A percentile compares a stretch with the other conserved stretches of the same genome.
These are phyloP conservation scores for Pygoscelis adeliae DNA, from an alignment of 2,113 vertebrate species.

Conservation along the genomic window DNA sequence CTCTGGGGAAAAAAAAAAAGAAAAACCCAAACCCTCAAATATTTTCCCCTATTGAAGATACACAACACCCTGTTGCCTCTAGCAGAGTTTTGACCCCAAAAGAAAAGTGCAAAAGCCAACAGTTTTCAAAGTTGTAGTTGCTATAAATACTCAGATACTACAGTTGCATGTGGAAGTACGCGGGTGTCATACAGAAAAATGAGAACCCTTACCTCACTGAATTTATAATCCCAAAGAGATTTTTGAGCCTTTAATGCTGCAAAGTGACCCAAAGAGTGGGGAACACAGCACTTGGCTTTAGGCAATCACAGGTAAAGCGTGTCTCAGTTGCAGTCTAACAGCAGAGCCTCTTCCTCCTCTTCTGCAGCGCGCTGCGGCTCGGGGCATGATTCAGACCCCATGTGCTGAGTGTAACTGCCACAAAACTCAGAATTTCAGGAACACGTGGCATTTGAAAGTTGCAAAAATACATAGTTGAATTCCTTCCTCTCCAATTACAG, in stretches of 20 bases:
- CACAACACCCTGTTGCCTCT: not conserved
- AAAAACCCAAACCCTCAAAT: not conserved
- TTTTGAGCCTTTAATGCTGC: not conserved
- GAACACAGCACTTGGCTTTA: fast-evolving
- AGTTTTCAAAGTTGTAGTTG: not conserved
- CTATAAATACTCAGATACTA: not conserved
- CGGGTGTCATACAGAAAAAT: not conserved
- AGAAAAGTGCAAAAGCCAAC: not conserved
- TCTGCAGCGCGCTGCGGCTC: not conserved
- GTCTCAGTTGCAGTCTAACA: too few species aligned
- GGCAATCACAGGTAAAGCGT: fast-evolving
- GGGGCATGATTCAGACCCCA: not conserved
- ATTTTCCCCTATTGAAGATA: not conserved
- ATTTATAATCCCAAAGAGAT: not conserved
- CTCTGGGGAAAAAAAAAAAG: not conserved
- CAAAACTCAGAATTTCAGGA: not conserved
- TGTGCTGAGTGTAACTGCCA: too few species aligned
- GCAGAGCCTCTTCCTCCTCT: not conserved
- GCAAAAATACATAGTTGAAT: not conserved
- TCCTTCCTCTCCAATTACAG: not conserved
- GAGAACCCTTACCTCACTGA: not conserved
- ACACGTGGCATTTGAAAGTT: not conserved
- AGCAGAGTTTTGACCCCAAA: not conserved
- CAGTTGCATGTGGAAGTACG: not conserved
- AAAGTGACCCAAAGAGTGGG: not conserved